Evolutionary conservation across 2,888 invertebrate genomes (phyloP).

Genomic region (Harpalus rubripes): DNA sequence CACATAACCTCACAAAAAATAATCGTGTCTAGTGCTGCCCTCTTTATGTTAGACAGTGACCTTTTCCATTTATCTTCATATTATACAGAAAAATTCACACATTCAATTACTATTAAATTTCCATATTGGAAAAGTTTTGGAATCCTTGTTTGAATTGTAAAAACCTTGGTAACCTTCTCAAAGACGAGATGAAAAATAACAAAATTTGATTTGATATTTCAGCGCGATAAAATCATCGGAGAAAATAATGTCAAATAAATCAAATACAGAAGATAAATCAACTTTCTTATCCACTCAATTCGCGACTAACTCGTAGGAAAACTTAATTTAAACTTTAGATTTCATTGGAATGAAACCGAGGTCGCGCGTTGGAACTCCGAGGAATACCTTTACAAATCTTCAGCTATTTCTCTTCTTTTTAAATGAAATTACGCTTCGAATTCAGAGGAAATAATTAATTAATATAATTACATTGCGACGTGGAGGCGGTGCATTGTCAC

Average conservation of each 20-base stretch:
- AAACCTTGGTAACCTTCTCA: background rate
- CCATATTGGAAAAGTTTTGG: background rate
- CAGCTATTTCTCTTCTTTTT: conserved; percentile 26
- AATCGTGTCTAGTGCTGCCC: no score
- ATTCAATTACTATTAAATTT: background rate
- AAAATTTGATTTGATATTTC: conserved; percentile 34
- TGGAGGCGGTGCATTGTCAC: conserved; percentile 30
- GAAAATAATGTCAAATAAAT: conserved; percentile 46
- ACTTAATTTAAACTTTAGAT: conserved; percentile 61
- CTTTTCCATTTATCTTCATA: no score
- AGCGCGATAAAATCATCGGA: conserved; percentile 34
- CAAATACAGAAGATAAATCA: conserved; percentile 50
- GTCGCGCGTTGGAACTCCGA: conserved; percentile 12
- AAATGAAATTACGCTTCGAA: conserved; percentile 54
- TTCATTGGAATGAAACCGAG: conserved; percentile 42
- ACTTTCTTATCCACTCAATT: conserved; percentile 52
- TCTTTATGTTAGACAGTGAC: no score
- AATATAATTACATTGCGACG: conserved; percentile 57
- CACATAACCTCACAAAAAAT: no score
- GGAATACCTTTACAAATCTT: conserved; percentile 54
- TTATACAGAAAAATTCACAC: no score
- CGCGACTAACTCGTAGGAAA: conserved; percentile 47
- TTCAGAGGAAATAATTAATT: conserved; percentile 57
- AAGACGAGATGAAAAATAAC: conserved; percentile 23
- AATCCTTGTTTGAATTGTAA: background rate